Evolutionary conservation across 2,888 invertebrate genomes (phyloP).

Genomic region (Epinotia nisella): DNA sequence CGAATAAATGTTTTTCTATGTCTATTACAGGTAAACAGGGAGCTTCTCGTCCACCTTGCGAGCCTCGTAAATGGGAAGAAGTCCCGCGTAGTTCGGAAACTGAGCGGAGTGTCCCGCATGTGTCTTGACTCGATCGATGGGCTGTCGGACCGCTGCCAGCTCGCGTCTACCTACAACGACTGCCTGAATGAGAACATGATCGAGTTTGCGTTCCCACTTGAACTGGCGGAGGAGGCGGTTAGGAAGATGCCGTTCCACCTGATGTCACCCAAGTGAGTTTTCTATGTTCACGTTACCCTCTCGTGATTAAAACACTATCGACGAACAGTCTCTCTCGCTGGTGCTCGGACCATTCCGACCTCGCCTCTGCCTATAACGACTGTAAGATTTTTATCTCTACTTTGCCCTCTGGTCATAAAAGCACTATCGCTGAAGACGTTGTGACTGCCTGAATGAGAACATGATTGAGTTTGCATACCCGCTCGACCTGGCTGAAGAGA

Average conservation of each 20-base stretch:
- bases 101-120: constrained; percentile 72
- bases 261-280: constrained; percentile 77
- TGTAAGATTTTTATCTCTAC: too few relatives aligned
- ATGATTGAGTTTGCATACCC: not conserved
- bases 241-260: constrained; percentile 80
- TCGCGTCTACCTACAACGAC: constrained; percentile 78
- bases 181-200: constrained; percentile 79
- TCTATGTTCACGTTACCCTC: not conserved
- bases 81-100: constrained; percentile 75
- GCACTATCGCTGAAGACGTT: too few relatives aligned
- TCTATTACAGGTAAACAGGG: constrained; percentile 70
- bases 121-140: constrained; percentile 78
- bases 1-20: not conserved
- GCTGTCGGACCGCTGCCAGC: constrained; percentile 75
- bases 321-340: not conserved
- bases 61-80: constrained; percentile 77
- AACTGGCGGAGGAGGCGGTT: constrained; percentile 77
- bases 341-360: too few relatives aligned
- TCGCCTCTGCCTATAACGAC: too few relatives aligned
- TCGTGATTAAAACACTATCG: not conserved
- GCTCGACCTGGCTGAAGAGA: not conserved
- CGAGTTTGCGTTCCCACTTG: constrained; percentile 77
- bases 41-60: constrained; percentile 73
- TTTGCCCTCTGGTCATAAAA: too few relatives aligned
- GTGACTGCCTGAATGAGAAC: too few relatives aligned